phyloP scores from a whole-genome alignment of 2,888 invertebrate genomes.

The Phyllotreta cruciferae region DNA sequence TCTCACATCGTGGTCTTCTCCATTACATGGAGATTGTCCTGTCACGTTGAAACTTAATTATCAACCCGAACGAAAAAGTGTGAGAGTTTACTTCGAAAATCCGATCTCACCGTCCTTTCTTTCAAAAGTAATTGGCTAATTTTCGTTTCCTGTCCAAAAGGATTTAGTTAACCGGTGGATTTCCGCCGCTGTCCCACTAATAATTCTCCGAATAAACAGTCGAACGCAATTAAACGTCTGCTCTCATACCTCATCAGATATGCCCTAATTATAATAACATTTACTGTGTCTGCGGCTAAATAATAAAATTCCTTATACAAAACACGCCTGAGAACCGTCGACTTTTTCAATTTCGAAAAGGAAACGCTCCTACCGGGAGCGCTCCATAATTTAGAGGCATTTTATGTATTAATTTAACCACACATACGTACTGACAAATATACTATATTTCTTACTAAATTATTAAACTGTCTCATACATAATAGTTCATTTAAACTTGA shows the following conservation, averaged over 20 bases:
- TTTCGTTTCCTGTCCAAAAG: conserved; percentile 45
- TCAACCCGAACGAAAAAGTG: not conserved
- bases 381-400: conserved; percentile 3
- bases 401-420: not conserved
- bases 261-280: conserved; percentile 57
- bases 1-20: not conserved
- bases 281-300: conserved; percentile 49
- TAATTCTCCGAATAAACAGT: conserved; percentile 41
- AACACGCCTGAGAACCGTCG: conserved; percentile 51
- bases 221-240: conserved; percentile 45
- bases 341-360: conserved; percentile 28
- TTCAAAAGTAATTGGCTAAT: conserved; percentile 45
- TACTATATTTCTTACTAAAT: no score
- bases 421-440: not conserved
- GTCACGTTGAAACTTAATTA: conserved; percentile 7
- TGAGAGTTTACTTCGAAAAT: conserved; percentile 15
- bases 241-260: conserved; percentile 57
- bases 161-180: conserved; percentile 35
- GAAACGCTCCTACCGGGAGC: conserved; percentile 25
- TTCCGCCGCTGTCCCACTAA: conserved; percentile 39
- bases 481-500: no score
- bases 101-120: conserved; percentile 13
- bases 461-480: no score
- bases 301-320: conserved; percentile 52
- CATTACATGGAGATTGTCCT: conserved; percentile 7